A percentile compares a stretch with the other conserved stretches of the same genome.
Evolutionary conservation across 2,113 vertebrate genomes (phyloP).

Genomic region (Hystrix cristata): DNA sequence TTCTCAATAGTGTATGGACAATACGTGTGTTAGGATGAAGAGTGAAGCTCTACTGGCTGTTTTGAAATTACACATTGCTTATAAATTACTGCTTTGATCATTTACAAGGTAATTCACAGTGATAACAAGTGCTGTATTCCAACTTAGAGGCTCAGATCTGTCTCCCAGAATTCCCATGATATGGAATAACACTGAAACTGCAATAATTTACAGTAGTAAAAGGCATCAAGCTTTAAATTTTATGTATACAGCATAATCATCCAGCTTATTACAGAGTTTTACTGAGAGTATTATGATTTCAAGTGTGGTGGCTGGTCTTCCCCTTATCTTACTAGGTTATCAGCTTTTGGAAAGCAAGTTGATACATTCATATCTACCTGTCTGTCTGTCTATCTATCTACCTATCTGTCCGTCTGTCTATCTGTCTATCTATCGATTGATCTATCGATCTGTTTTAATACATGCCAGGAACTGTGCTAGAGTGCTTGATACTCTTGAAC

Average conservation of each 20-base stretch:
- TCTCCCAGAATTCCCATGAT: neutral
- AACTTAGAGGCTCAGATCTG: neutral
- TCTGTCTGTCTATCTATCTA: neutral
- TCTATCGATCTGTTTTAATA: neutral
- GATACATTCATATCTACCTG: neutral
- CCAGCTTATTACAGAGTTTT: neutral
- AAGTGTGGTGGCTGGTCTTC: neutral
- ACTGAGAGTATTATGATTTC: neutral
- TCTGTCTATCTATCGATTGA: neutral
- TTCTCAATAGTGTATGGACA: neutral
- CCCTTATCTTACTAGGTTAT: neutral
- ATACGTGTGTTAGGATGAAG: neutral
- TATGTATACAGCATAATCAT: neutral
- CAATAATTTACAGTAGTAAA: neutral
- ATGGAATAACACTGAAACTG: neutral
- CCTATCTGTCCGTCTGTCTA: neutral
- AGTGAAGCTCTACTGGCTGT: neutral
- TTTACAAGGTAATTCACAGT: neutral
- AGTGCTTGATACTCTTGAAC: neutral
- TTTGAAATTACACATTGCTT: neutral
- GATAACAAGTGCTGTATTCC: neutral
- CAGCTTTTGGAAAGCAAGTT: conserved; percentile 39
- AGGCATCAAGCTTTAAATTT: neutral
- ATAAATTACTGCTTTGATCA: neutral
- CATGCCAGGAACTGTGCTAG: conserved; percentile 2